These are phyloP conservation scores for Pelobates cultripes DNA, from an alignment of 2,797 vertebrate genomes.

Conservation along the genomic window DNA sequence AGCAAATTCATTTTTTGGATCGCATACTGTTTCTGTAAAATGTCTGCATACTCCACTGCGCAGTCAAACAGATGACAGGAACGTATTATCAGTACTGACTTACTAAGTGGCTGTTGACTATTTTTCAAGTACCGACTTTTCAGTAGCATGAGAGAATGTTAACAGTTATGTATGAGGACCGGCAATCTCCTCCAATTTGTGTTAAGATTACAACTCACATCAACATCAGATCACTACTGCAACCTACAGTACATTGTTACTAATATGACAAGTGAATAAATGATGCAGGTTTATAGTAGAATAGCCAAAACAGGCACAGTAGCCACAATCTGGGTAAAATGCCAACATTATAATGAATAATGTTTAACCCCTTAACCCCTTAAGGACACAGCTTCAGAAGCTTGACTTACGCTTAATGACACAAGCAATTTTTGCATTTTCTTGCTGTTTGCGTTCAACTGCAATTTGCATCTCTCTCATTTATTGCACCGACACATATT, in stretches of 20 bases:
- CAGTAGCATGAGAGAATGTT: conserved; percentile 7
- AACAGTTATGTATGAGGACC: background rate
- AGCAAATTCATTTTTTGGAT: background rate
- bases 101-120: conserved; percentile 40
- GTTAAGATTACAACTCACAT: background rate
- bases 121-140: conserved; percentile 23
- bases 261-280: no score
- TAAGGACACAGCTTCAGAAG: no score
- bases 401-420: no score
- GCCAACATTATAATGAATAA: no score
- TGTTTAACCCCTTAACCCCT: no score
- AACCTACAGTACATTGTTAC: background rate
- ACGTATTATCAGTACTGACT: conserved; percentile 27
- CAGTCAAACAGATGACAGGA: conserved; percentile 23
- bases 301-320: no score
- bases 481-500: no score
- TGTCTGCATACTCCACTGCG: background rate
- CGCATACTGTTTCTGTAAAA: background rate
- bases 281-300: no score
- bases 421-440: no score
- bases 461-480: no score
- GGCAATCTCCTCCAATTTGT: background rate
- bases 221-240: background rate
- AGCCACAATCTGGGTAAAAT: no score
- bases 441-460: no score